A percentile compares a stretch with the other conserved stretches of the same genome.
Evolutionary conservation across 2,888 invertebrate genomes (phyloP).

Genomic region (Pedicia rivosa): DNA sequence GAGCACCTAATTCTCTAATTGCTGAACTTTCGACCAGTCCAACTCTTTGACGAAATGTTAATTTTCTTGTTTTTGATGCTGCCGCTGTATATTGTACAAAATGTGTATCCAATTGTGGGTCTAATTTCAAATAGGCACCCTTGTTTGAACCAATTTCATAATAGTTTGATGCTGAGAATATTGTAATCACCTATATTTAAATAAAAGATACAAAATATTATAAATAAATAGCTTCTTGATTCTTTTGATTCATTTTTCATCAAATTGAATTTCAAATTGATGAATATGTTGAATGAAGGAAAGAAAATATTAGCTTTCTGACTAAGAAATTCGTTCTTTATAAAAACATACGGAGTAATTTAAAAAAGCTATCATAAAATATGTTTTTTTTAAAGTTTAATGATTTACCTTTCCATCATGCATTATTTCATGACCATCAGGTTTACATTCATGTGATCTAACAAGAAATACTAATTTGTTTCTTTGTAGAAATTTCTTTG

Average conservation of each 20-base stretch:
- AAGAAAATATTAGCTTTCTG: no score
- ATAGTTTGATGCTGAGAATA: constrained; percentile 95
- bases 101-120: constrained; percentile 60
- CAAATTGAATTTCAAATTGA: no score
- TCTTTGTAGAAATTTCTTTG: constrained; percentile 56
- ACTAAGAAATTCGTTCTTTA: no score
- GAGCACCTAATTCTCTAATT: constrained; percentile 62
- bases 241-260: no score
- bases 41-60: constrained; percentile 63
- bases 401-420: constrained; percentile 62
- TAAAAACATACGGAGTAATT: no score
- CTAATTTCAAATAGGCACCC: constrained; percentile 78
- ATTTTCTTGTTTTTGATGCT: constrained; percentile 49
- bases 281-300: no score
- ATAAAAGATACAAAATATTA: no score
- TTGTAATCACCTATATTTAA: constrained; percentile 68
- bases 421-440: constrained; percentile 76
- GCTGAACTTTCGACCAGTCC: constrained; percentile 80
- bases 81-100: constrained; percentile 79
- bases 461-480: constrained; percentile 64
- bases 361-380: no score
- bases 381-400: no score
- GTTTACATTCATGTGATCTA: constrained; percentile 86
- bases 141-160: constrained; percentile 88
- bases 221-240: no score